Base-by-base conservation (phyloP, 1,140 invertebrate species). In the Agraylea sexmaculata region DNA sequence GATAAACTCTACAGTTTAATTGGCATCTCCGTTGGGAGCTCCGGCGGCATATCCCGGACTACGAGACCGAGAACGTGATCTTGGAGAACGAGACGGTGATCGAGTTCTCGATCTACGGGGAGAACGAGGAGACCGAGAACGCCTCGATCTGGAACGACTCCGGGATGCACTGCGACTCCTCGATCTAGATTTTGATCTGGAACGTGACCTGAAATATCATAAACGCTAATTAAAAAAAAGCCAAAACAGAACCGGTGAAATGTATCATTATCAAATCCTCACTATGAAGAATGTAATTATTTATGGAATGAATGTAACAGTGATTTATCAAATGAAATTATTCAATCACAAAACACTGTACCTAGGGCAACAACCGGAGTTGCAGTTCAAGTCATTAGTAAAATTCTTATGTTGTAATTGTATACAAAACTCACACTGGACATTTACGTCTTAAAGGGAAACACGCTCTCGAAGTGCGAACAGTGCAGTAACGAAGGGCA, bases 101-200 rank as follows among this genome's bases (percentile, higher is more conserved):
- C 58, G 57, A 18, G 55, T 55, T 19, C 56, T 53, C n/a, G 57
- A 59, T 27, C 58, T 50, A 28, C 40, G 42, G 8, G 39, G 41
- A 0, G 40, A 41, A 2, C 43, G 42, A 2, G 40, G 40, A 11
- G 47, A 45, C 11, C 43, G 40, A 15, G 42, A 41, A 25, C 57
- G 58, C 4, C 59, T 46, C 3, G 60, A 61, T 30, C 60, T 51
- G 7, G 58, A 58, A 30, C 55, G 54, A 45, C 59, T 62, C 37
- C 60, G 50, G 4, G 60, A 59, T 16, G 31, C 47, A 20, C 42
- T 49, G 23, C 60, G 55, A 40, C 50, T 57, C 21, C 64, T 66
- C 34, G 57, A 66, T 45, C 69, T 57, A 19, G 58, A 67, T 25
- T 57, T 50, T 33, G 57, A 65, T 53, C 58, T 65, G 46, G 59